A percentile compares a stretch with the other conserved stretches of the same genome.
phyloP scores from a whole-genome alignment of 30 jellyfish, hydroid and myxozoan species.

The Rhopilema esculentum region DNA sequence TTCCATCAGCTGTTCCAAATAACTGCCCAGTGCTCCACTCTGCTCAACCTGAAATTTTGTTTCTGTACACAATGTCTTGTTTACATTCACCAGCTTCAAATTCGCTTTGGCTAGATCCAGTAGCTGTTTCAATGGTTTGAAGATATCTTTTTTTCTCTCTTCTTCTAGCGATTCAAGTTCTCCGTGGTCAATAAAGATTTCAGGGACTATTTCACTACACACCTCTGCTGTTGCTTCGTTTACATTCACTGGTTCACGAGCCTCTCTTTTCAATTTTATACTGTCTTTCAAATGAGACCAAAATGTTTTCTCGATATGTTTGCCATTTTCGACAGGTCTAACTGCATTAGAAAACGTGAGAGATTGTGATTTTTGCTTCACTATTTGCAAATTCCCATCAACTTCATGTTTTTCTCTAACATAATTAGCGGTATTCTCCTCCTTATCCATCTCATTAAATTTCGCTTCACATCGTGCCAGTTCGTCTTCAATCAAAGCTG shows the following conservation, averaged over 20 bases:
- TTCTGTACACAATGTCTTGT: background rate
- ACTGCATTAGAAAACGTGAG: background rate
- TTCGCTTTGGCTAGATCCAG: background rate
- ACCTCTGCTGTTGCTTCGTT: background rate
- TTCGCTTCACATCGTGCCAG: background rate
- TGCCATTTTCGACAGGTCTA: background rate
- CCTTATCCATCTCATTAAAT: background rate
- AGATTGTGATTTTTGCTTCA: background rate
- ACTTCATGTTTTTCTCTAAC: background rate
- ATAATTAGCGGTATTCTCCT: background rate
- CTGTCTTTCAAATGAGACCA: background rate
- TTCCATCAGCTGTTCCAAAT: background rate
- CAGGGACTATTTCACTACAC: too few species aligned
- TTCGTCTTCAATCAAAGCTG: background rate
- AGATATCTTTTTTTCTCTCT: background rate
- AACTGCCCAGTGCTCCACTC: background rate
- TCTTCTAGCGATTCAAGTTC: background rate
- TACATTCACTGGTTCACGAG: background rate
- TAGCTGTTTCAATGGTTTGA: background rate
- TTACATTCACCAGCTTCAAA: background rate
- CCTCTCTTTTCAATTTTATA: background rate
- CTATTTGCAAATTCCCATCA: background rate
- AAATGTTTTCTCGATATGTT: background rate
- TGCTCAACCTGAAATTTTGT: background rate
- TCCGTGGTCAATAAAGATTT: background rate